Percentiles rank a stretch among this genome's conserved stretches.
Conservation (phyloP, 2,113 vertebrate species). For the Malurus melanocephalus region DNA sequence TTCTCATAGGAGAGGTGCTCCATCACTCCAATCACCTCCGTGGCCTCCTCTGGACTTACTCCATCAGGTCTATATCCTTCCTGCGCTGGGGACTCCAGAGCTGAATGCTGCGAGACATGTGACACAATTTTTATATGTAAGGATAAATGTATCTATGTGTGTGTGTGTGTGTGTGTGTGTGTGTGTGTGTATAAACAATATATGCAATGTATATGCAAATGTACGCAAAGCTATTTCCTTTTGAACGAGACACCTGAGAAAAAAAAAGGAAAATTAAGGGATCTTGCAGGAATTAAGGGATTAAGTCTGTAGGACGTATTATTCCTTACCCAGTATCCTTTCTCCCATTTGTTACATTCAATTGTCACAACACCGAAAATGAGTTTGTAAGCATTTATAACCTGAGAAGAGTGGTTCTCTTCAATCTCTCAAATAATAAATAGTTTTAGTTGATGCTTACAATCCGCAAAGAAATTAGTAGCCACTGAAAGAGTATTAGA, state of each 20-base stretch:
- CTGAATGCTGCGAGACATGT: neutral
- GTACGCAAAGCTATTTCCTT: neutral
- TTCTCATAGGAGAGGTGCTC: neutral
- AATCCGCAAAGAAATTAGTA: neutral
- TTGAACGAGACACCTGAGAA: neutral
- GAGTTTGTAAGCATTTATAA: neutral
- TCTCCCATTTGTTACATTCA: neutral
- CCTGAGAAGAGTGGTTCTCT: neutral
- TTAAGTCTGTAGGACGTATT: neutral
- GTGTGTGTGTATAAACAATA: neutral
- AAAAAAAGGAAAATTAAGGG: neutral
- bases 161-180: no score
- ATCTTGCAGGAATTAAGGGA: neutral
- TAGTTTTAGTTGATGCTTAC: neutral
- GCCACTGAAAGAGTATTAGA: neutral
- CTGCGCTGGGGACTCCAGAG: neutral
- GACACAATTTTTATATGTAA: neutral
- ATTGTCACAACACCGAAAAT: neutral
- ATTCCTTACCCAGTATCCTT: neutral
- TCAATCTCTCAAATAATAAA: neutral
- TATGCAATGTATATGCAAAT: neutral
- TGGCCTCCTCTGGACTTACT: neutral
- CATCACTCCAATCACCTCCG: neutral
- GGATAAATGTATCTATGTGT: rapidly evolving
- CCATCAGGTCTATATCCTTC: neutral